Evolutionary conservation across 2,797 vertebrate genomes (phyloP).

Genomic region (Sus cebifrons): DNA sequence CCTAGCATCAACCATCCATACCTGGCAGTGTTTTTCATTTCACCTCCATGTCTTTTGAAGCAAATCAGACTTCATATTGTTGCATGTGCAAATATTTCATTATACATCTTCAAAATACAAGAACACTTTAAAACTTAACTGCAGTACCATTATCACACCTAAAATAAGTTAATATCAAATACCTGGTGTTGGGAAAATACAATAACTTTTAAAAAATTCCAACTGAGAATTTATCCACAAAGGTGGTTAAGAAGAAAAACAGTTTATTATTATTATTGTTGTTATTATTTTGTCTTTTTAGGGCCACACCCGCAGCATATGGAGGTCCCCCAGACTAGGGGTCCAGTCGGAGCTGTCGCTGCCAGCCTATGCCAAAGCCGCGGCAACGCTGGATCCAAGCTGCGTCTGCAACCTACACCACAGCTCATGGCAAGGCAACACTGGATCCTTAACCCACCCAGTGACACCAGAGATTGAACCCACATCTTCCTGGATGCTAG

Average conservation of each 20-base stretch:
- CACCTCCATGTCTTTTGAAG: not conserved
- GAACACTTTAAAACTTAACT: not conserved
- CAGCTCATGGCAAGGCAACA: too few relatives aligned
- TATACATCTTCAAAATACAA: not conserved
- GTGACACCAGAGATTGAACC: too few relatives aligned
- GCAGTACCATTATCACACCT: not conserved
- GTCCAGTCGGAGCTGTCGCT: too few relatives aligned
- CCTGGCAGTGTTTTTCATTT: not conserved
- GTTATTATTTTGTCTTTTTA: too few relatives aligned
- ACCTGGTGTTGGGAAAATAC: not conserved
- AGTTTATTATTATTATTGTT: not conserved
- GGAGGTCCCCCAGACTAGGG: too few relatives aligned
- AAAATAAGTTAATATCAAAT: constrained; percentile 22
- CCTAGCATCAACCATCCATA: not conserved
- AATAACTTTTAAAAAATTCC: not conserved
- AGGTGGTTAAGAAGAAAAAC: constrained; percentile 5
- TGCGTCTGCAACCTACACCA: too few relatives aligned
- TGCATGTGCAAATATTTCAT: constrained; percentile 18
- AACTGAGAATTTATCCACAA: not conserved
- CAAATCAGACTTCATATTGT: not conserved
- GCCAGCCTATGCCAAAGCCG: too few relatives aligned
- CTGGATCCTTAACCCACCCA: too few relatives aligned
- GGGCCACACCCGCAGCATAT: too few relatives aligned
- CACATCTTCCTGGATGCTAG: too few relatives aligned
- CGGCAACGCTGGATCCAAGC: too few relatives aligned